Conservation (phyloP, 2,888 invertebrate genomes). For the Spodoptera exigua region DNA sequence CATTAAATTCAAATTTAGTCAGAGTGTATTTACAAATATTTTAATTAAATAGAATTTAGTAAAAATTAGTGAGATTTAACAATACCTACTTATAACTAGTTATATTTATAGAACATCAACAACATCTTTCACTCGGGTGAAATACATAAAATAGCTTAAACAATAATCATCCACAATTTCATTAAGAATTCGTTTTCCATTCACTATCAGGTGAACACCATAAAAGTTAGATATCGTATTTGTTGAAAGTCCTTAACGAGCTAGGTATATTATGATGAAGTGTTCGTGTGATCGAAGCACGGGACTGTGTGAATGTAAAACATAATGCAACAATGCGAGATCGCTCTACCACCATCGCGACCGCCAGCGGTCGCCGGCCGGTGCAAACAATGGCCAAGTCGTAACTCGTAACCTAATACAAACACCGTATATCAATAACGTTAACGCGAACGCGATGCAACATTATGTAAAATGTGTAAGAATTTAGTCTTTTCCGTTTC, state of each 20-base stretch:
- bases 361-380: slow-evolving; percentile 34
- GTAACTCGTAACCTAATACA: slow-evolving; percentile 77
- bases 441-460: slow-evolving; percentile 85
- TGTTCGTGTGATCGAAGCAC: slow-evolving; percentile 64
- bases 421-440: slow-evolving; percentile 82
- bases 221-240: slow-evolving; percentile 68
- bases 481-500: slow-evolving; percentile 89
- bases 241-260: slow-evolving; percentile 61
- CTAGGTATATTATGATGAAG: slow-evolving; percentile 68
- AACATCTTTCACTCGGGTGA: slow-evolving; percentile 86
- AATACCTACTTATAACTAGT: slow-evolving; percentile 86
- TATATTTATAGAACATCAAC: slow-evolving; percentile 87
- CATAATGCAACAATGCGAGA: slow-evolving; percentile 64
- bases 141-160: slow-evolving; percentile 81
- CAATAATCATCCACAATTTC: slow-evolving; percentile 79
- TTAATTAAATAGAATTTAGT: slow-evolving; percentile 89
- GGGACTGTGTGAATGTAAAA: slow-evolving; percentile 62
- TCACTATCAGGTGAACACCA: slow-evolving; percentile 76
- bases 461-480: slow-evolving; percentile 86
- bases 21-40: slow-evolving; percentile 90
- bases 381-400: slow-evolving; percentile 64
- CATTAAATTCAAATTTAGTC: slow-evolving; percentile 89
- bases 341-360: slow-evolving; percentile 45
- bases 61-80: slow-evolving; percentile 89
- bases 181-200: slow-evolving; percentile 76